Percentiles rank a stretch among this genome's conserved stretches.
These are phyloP conservation scores for Cryptocephalus primarius DNA, from an alignment of 2,888 invertebrate species.

Conservation along the genomic window DNA sequence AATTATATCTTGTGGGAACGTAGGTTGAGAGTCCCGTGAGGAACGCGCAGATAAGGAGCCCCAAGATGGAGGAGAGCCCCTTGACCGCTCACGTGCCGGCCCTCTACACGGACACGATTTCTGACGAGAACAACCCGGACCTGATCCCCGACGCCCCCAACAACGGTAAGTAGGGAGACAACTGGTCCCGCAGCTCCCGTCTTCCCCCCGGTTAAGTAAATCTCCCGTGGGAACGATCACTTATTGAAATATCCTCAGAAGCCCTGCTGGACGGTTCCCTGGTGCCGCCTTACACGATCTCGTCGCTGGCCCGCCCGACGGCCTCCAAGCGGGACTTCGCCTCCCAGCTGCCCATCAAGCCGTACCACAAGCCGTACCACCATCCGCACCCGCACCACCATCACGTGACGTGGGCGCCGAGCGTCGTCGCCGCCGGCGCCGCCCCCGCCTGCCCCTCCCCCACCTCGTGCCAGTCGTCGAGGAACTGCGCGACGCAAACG, in stretches of 20 bases:
- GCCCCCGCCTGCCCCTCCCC: conserved; percentile 24
- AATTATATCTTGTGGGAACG: conserved; percentile 2
- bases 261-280: conserved; percentile 27
- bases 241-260: too few species aligned
- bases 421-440: neutral
- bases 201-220: too few species aligned
- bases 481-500: conserved; percentile 36
- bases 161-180: conserved; percentile 29
- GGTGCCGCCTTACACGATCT: conserved; percentile 33
- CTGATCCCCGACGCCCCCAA: conserved; percentile 33
- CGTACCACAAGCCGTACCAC: conserved; percentile 26
- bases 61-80: conserved; percentile 29
- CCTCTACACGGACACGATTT: conserved; percentile 30
- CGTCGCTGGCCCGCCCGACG: conserved; percentile 23
- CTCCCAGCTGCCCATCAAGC: conserved; percentile 38
- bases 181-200: too few species aligned
- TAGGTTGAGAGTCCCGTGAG: conserved; percentile 33
- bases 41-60: conserved; percentile 27
- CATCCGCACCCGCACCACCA: too few species aligned
- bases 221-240: too few species aligned
- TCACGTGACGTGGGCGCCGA: conserved; percentile 32
- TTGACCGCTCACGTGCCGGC: conserved; percentile 30
- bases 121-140: conserved; percentile 38
- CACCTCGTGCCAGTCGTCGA: conserved; percentile 22
- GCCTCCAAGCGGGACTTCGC: conserved; percentile 32